Conservation (phyloP, 2,797 vertebrate genomes). For the Ataeniobius toweri region DNA sequence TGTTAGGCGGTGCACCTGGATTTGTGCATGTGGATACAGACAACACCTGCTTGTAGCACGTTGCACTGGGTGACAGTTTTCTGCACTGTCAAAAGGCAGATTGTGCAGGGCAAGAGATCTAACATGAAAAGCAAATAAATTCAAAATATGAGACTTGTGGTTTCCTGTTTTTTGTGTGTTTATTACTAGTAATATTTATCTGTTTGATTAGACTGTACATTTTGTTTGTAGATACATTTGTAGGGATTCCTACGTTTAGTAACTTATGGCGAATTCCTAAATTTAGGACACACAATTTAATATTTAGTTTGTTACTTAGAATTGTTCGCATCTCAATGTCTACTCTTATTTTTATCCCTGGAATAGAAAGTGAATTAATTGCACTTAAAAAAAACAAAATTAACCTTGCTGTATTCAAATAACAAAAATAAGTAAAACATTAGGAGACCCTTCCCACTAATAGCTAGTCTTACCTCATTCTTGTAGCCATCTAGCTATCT, state of each 20-base stretch:
- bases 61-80: neutral
- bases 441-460: neutral
- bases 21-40: slow-evolving; percentile 18
- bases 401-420: neutral
- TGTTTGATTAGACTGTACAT: neutral
- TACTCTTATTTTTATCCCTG: neutral
- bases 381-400: neutral
- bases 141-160: neutral
- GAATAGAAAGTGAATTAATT: neutral
- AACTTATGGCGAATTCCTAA: neutral
- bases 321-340: neutral
- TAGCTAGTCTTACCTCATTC: neutral
- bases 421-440: neutral
- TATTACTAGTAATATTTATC: neutral
- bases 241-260: neutral
- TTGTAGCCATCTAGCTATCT: neutral
- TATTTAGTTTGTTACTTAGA: too few species aligned
- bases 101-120: neutral
- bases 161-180: neutral
- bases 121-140: neutral
- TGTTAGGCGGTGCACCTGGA: slow-evolving; percentile 49
- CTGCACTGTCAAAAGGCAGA: neutral
- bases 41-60: slow-evolving; percentile 29
- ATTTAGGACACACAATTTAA: neutral
- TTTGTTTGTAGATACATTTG: neutral